Conservation (phyloP, 2,113 vertebrate species). For the Nothocercus nigrocapillus region DNA sequence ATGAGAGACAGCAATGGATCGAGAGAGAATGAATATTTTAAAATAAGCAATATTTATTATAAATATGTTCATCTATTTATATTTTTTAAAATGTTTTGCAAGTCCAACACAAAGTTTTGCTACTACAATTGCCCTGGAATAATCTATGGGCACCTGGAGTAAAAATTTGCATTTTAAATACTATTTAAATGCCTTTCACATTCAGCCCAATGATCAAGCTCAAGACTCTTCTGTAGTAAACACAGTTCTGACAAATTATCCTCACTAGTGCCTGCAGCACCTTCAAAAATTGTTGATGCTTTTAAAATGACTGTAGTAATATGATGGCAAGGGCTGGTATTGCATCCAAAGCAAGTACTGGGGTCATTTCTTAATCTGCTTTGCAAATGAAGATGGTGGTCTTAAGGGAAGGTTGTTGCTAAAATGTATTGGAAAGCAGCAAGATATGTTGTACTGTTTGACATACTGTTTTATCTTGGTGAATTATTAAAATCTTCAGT, state of each 20-base stretch:
- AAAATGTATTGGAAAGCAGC: not conserved
- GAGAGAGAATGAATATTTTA: not conserved
- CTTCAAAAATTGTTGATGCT: not conserved
- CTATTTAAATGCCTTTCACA: not conserved
- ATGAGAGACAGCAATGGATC: not conserved
- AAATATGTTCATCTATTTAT: not conserved
- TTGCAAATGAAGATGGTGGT: rapidly evolving
- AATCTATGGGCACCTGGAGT: not conserved
- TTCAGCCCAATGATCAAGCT: not conserved
- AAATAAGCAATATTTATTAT: not conserved
- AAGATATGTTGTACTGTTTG: not conserved
- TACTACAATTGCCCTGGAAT: not conserved
- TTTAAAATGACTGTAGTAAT: not conserved
- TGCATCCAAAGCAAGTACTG: not conserved
- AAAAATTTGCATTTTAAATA: not conserved
- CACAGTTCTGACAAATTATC: not conserved
- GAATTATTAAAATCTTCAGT: not conserved
- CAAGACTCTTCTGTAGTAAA: not conserved
- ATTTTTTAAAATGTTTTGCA: not conserved
- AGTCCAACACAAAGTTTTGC: not conserved
- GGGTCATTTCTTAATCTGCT: not conserved
- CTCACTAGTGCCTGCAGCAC: not conserved
- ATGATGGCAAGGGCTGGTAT: not conserved
- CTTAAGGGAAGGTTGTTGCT: not conserved
- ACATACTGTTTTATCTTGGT: not conserved